phyloP scores from a whole-genome alignment of 2,888 invertebrate genomes.

The Melinaea menophilus region DNA sequence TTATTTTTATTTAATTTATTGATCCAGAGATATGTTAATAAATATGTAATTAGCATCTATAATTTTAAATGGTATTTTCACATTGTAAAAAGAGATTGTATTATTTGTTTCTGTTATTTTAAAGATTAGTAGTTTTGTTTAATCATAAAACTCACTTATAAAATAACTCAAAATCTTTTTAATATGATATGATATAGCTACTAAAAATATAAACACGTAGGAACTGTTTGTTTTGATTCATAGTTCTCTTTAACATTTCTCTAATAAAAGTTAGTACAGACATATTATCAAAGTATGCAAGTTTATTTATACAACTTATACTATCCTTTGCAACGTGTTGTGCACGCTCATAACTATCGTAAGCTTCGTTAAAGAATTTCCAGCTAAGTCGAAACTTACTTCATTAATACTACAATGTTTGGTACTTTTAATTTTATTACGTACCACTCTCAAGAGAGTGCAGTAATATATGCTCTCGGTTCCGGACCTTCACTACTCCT shows the following conservation, averaged over 20 bases:
- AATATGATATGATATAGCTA: too few relatives aligned
- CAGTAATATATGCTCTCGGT: conserved; percentile 70
- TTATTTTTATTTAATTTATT: too few relatives aligned
- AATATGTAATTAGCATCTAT: too few relatives aligned
- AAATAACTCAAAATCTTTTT: too few relatives aligned
- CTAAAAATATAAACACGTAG: too few relatives aligned
- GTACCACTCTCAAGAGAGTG: conserved; percentile 65
- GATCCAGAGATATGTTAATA: too few relatives aligned
- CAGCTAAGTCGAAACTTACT: conserved; percentile 54
- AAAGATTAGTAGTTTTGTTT: neutral
- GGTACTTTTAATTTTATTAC: conserved; percentile 6
- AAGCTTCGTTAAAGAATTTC: conserved; percentile 50
- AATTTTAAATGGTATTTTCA: too few relatives aligned
- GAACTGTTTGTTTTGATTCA: too few relatives aligned
- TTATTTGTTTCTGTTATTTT: neutral
- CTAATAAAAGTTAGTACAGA: conserved; percentile 5
- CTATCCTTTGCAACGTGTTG: conserved; percentile 25
- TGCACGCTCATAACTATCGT: conserved; percentile 45
- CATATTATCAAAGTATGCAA: conserved; percentile 6
- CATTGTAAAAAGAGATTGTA: neutral
- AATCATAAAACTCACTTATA: neutral
- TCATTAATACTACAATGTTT: conserved; percentile 32
- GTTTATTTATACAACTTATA: conserved; percentile 27
- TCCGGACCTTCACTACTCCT: conserved; percentile 73
- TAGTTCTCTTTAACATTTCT: too few relatives aligned